Conservation (phyloP, 1,140 invertebrate species). For the Trachelipus rathkii region DNA sequence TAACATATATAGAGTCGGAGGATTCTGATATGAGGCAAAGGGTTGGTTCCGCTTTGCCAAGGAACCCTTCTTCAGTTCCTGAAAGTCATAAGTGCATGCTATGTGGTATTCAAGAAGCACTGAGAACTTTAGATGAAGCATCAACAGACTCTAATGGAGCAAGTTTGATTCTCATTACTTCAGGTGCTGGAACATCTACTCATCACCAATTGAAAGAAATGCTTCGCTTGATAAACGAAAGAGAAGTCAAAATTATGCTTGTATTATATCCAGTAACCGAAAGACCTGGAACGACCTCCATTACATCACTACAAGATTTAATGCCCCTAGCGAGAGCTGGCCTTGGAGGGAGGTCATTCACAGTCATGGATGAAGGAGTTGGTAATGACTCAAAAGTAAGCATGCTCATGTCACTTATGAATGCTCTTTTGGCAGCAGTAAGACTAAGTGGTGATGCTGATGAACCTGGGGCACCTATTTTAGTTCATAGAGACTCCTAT, state of each 20-base stretch:
- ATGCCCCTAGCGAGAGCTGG: slow-evolving; percentile 23
- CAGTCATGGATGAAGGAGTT: slow-evolving; percentile 28
- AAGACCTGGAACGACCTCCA: slow-evolving; percentile 19
- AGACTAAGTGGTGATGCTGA: slow-evolving; percentile 24
- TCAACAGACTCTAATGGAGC: slow-evolving; percentile 22
- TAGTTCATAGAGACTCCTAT: slow-evolving; percentile 32
- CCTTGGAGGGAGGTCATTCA: slow-evolving; percentile 16
- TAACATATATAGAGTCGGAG: slow-evolving; percentile 36
- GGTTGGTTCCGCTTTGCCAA: slow-evolving; percentile 41
- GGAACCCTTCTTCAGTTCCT: slow-evolving; percentile 36
- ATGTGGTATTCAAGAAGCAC: slow-evolving; percentile 38
- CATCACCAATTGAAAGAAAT: slow-evolving; percentile 34
- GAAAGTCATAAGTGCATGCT: slow-evolving; percentile 41
- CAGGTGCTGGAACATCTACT: slow-evolving; percentile 29
- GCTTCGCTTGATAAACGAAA: slow-evolving; percentile 22
- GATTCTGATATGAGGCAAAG: slow-evolving; percentile 39
- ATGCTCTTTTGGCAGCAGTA: slow-evolving; percentile 27
- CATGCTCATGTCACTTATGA: slow-evolving; percentile 26
- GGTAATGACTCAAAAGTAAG: slow-evolving; percentile 30
- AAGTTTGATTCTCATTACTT: slow-evolving; percentile 33
- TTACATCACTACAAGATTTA: slow-evolving; percentile 22
- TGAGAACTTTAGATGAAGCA: slow-evolving; percentile 23
- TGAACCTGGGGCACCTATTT: slow-evolving; percentile 21
- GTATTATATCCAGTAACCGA: slow-evolving; percentile 39
- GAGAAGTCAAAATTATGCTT: slow-evolving; percentile 25